Conservation (phyloP, 2,888 invertebrate genomes). For the Therioaphis trifolii region DNA sequence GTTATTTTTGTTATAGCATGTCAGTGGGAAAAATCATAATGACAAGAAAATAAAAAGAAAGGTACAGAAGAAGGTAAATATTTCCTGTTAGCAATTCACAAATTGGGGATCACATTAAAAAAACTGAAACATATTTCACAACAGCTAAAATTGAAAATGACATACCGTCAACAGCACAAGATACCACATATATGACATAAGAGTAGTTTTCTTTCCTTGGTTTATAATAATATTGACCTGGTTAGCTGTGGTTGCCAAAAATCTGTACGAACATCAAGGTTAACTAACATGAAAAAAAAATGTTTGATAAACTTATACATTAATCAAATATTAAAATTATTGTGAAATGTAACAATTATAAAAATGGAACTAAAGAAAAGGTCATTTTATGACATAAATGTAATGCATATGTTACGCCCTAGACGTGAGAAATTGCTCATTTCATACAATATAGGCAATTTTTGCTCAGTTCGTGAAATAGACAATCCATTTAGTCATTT, state of each 20-base stretch:
- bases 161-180: conserved; percentile 10
- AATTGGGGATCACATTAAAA: conserved; percentile 12
- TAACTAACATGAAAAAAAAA: neutral
- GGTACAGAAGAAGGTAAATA: neutral
- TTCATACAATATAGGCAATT: too few relatives aligned
- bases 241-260: conserved; percentile 9
- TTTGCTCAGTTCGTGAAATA: too few relatives aligned
- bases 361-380: too few relatives aligned
- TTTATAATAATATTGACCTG: conserved; percentile 2
- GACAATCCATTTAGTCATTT: too few relatives aligned
- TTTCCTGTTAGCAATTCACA: conserved; percentile 16
- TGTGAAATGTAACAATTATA: too few relatives aligned
- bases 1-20: conserved; percentile 27
- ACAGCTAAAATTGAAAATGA: conserved; percentile 3
- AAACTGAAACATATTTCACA: conserved; percentile 7
- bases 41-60: neutral
- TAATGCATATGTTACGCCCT: too few relatives aligned
- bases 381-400: too few relatives aligned
- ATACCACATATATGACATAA: conserved; percentile 9
- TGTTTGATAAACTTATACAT: too few relatives aligned
- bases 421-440: too few relatives aligned
- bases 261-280: neutral
- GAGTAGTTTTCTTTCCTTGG: neutral
- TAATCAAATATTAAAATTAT: too few relatives aligned
- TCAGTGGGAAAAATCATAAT: neutral